A percentile compares a stretch with the other conserved stretches of the same genome.
Conservation (phyloP, 2,113 vertebrate genomes). For the Strigops habroptila region DNA sequence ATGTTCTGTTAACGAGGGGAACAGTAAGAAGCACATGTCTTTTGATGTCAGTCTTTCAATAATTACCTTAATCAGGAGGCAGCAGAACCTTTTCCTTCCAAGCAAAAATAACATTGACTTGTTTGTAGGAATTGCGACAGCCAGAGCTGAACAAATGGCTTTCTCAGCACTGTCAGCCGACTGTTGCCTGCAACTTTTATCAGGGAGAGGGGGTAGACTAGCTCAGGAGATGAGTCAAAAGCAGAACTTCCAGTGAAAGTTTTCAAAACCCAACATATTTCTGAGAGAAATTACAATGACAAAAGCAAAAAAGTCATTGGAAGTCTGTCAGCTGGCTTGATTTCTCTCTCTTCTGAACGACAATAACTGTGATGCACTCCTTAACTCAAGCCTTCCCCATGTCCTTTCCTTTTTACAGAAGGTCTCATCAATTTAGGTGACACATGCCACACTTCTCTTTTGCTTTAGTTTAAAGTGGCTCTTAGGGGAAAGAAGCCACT, state of each 20-base stretch:
- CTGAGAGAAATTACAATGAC: background rate
- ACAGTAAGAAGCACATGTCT: background rate
- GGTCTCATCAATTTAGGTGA: background rate
- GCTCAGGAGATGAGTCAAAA: background rate
- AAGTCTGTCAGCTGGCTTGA: background rate
- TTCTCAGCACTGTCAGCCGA: background rate
- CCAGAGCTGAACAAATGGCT: background rate
- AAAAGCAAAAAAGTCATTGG: background rate
- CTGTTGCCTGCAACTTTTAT: accelerated
- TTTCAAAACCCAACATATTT: background rate
- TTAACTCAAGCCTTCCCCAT: background rate
- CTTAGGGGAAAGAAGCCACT: background rate
- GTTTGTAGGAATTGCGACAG: background rate
- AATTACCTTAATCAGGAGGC: background rate
- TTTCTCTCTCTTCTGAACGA: background rate
- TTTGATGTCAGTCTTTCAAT: background rate
- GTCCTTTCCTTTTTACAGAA: background rate
- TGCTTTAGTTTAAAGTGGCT: background rate
- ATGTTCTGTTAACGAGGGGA: background rate
- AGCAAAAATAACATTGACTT: background rate
- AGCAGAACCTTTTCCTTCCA: background rate
- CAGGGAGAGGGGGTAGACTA: background rate
- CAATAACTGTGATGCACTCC: background rate
- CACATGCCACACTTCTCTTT: background rate
- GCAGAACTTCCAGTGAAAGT: background rate